A percentile compares a stretch with the other conserved stretches of the same genome.
phyloP scores from a whole-genome alignment of 2,797 vertebrate species.

The Gymnocypris eckloni region DNA sequence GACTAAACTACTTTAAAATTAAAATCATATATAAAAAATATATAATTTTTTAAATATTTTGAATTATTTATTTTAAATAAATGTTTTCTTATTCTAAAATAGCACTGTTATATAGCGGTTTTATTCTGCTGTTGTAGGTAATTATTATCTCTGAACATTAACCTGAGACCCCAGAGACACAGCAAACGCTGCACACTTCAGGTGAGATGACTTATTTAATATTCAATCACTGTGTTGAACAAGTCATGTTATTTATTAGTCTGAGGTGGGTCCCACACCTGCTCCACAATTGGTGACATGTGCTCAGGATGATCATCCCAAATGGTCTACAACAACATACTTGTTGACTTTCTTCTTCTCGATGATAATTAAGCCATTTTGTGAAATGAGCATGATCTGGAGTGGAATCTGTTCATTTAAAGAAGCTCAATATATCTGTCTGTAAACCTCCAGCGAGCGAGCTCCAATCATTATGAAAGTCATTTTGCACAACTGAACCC shows the following conservation, averaged over 20 bases:
- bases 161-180: background rate
- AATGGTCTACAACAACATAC: no score
- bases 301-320: no score
- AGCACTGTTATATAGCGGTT: background rate
- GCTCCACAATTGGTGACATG: no score
- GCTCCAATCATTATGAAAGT: background rate
- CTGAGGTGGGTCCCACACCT: no score
- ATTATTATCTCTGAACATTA: background rate
- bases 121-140: background rate
- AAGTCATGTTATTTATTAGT: background rate
- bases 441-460: background rate
- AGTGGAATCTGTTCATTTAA: background rate
- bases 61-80: no score
- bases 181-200: background rate
- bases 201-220: conserved; percentile 77
- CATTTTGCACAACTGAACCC: background rate
- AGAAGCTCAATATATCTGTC: background rate
- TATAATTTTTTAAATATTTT: no score
- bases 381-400: no score
- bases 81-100: no score
- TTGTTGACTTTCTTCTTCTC: no score
- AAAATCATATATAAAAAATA: no score
- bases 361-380: no score
- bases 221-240: background rate
- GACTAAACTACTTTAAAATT: no score